Percentiles rank a stretch among this genome's conserved stretches.
phyloP scores from a whole-genome alignment of 2,113 vertebrate genomes.

The Atherinomorus stipes region DNA sequence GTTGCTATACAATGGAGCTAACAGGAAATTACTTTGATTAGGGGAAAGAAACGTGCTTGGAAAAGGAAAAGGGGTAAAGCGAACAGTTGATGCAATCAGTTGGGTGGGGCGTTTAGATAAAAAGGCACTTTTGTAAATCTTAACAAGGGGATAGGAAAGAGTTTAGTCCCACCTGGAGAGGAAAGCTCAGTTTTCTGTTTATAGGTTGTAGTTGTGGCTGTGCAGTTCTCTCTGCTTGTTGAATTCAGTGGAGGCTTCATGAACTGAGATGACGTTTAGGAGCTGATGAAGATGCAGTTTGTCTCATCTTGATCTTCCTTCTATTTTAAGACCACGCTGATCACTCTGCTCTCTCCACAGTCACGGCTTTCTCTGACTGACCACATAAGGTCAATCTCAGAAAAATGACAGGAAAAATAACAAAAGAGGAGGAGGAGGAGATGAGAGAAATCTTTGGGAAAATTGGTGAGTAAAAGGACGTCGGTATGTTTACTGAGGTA shows the following conservation, averaged over 20 bases:
- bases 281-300: not conserved
- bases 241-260: not conserved
- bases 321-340: slow-evolving; percentile 6
- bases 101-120: not conserved
- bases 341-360: slow-evolving; percentile 46
- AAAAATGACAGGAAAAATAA: slow-evolving; percentile 93
- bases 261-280: not conserved
- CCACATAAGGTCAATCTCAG: slow-evolving; percentile 74
- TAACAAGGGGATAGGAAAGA: not conserved
- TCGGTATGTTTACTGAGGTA: no score
- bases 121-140: slow-evolving; percentile 17
- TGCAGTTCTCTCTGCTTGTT: not conserved
- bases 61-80: slow-evolving; percentile 40
- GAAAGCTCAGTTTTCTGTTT: not conserved
- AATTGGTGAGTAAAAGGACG: slow-evolving; percentile 87
- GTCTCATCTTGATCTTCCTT: not conserved
- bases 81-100: slow-evolving; percentile 34
- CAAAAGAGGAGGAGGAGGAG: slow-evolving; percentile 95
- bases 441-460: slow-evolving; percentile 91
- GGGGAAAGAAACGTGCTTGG: slow-evolving; percentile 16
- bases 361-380: slow-evolving; percentile 63
- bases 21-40: slow-evolving; percentile 63
- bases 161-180: not conserved
- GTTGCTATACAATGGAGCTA: slow-evolving; percentile 38
- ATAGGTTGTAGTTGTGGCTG: not conserved